A percentile compares a stretch with the other conserved stretches of the same genome.
phyloP scores from a whole-genome alignment of 2,888 invertebrate species.

The Physocephala rufipes region DNA sequence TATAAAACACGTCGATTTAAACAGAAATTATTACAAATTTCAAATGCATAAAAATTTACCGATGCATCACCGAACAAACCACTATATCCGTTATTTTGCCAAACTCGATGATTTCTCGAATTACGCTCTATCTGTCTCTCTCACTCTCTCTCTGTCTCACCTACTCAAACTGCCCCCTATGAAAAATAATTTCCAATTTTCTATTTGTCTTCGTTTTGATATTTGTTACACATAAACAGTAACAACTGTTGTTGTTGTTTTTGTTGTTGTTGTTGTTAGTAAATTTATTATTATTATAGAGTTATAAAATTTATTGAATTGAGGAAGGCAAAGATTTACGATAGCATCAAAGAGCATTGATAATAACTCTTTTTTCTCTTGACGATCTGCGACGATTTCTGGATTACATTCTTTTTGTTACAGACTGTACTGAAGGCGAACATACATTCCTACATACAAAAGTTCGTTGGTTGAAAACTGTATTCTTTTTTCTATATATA shows the following conservation, averaged over 20 bases:
- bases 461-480: constrained; percentile 2
- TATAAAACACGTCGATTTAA: too few relatives aligned
- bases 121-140: too few relatives aligned
- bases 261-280: constrained; percentile 14
- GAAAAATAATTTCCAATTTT: constrained; percentile 28
- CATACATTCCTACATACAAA: too few relatives aligned
- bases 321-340: constrained; percentile 21
- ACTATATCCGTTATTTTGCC: constrained; percentile 26
- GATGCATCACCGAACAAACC: neutral
- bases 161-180: too few relatives aligned
- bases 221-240: constrained; percentile 1
- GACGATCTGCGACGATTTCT: too few relatives aligned
- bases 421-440: neutral
- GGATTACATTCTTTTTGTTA: neutral
- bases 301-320: constrained; percentile 20
- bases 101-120: neutral
- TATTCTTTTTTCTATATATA: neutral
- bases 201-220: constrained; percentile 5
- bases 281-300: constrained; percentile 13
- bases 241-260: constrained; percentile 10
- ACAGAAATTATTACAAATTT: neutral
- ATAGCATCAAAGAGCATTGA: neutral
- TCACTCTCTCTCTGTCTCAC: too few relatives aligned
- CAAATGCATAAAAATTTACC: neutral
- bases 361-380: neutral